phyloP scores from a whole-genome alignment of 2,113 vertebrate genomes.

The Nipponia nippon region DNA sequence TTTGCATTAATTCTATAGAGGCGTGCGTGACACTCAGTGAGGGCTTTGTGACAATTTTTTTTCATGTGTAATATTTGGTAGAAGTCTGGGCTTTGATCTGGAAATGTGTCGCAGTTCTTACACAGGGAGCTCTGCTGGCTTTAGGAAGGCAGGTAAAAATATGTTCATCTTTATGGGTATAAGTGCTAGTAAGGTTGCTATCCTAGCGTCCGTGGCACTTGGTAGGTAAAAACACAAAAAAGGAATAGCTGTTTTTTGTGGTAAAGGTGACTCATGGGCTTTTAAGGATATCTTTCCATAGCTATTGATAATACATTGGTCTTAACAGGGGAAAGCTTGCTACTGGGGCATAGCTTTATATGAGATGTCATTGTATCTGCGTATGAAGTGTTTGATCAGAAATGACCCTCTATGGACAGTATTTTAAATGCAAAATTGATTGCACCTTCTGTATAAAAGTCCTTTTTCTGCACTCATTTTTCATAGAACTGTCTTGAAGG shows the following conservation, averaged over 20 bases:
- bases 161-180: neutral
- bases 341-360: neutral
- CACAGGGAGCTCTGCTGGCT: neutral
- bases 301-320: neutral
- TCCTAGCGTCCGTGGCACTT: accelerated
- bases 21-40: accelerated
- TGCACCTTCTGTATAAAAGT: neutral
- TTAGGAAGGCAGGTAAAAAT: neutral
- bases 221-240: neutral
- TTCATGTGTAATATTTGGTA: neutral
- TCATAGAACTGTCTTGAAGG: neutral
- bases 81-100: neutral
- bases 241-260: accelerated
- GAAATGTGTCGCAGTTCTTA: neutral
- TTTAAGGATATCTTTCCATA: neutral
- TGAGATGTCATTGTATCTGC: neutral
- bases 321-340: neutral
- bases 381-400: neutral
- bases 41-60: neutral
- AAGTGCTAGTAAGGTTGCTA: neutral
- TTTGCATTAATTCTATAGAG: neutral
- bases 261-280: neutral
- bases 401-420: neutral
- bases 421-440: neutral
- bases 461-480: neutral